These are phyloP conservation scores for Rhopalosiphum nymphaeae DNA, from an alignment of 2,888 invertebrate species.

Conservation along the genomic window DNA sequence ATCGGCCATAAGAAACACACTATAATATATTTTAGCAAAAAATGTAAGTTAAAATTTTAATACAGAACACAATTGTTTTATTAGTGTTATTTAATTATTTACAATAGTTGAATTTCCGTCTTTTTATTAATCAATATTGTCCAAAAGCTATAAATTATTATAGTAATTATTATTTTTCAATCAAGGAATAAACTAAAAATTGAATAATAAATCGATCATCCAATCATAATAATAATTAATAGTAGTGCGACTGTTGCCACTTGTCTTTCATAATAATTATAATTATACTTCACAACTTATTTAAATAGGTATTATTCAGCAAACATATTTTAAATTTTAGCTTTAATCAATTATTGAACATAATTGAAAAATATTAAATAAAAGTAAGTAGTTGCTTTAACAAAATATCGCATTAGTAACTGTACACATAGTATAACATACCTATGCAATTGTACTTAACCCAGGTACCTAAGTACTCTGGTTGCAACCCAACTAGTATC, in stretches of 20 bases:
- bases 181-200: background rate
- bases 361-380: background rate
- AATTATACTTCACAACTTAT: background rate
- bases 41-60: background rate
- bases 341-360: background rate
- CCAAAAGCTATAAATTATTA: background rate
- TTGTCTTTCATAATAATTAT: background rate
- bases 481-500: background rate
- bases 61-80: background rate
- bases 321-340: background rate
- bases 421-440: background rate
- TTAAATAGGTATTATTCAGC: background rate
- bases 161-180: background rate
- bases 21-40: conserved; percentile 23
- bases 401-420: background rate
- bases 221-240: background rate
- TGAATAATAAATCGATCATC: background rate
- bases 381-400: background rate
- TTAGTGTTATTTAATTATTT: background rate
- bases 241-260: background rate
- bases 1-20: conserved; percentile 7
- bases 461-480: background rate
- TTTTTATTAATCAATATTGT: background rate
- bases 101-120: background rate
- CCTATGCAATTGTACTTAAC: background rate